A percentile compares a stretch with the other conserved stretches of the same genome.
Conservation (phyloP, 1,140 invertebrate genomes). For the Zaprionus lachaisei region DNA sequence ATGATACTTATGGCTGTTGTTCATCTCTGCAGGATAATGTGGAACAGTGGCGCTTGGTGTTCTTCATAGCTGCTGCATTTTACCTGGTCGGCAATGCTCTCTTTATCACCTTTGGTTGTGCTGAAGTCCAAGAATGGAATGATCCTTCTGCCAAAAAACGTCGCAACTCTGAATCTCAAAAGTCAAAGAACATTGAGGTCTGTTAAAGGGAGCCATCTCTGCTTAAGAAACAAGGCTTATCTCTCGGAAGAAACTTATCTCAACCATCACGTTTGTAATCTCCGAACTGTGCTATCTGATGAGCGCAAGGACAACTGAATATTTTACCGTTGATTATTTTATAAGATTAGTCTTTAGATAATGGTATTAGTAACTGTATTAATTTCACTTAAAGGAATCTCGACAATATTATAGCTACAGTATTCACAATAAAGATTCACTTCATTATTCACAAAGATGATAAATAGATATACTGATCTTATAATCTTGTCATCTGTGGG, state of each 20-base stretch:
- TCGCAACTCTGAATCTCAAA: constrained; percentile 19
- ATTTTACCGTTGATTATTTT: constrained; percentile 1
- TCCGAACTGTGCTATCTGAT: neutral
- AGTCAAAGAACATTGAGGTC: constrained; percentile 27
- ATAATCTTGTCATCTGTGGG: neutral
- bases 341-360: neutral
- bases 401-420: neutral
- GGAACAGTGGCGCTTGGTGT: constrained; percentile 89
- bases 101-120: constrained; percentile 88
- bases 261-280: neutral
- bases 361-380: neutral
- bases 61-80: constrained; percentile 89
- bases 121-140: constrained; percentile 88
- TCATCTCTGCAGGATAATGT: constrained; percentile 83
- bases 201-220: neutral
- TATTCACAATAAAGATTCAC: neutral
- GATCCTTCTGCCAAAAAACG: constrained; percentile 74
- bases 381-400: neutral
- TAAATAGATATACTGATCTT: no score
- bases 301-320: neutral
- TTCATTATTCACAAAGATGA: neutral
- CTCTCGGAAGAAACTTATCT: neutral
- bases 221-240: neutral
- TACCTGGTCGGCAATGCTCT: constrained; percentile 88
- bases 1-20: neutral